Conservation (phyloP, 1,140 invertebrate species). For the Cheumatopsyche charites region DNA sequence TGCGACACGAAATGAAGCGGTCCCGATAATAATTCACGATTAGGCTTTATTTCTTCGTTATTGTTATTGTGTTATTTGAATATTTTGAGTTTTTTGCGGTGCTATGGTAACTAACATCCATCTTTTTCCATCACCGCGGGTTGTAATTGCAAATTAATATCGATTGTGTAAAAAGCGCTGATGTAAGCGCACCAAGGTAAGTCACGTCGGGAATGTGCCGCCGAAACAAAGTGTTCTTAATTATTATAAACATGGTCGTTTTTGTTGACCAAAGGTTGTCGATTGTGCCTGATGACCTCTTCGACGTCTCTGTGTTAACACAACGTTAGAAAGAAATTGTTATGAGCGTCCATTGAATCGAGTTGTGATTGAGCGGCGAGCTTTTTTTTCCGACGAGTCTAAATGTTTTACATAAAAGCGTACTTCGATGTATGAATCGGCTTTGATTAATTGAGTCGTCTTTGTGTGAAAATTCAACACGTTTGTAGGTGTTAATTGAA, state of each 20-base stretch:
- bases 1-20: no score
- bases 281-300: not conserved
- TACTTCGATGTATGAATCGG: no score
- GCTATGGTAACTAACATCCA: no score
- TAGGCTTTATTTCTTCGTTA: no score
- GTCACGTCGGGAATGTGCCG: not conserved
- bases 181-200: constrained; percentile 7
- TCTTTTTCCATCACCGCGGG: not conserved
- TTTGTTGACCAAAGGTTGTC: not conserved
- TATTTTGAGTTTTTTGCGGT: no score
- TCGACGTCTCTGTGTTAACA: not conserved
- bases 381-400: no score
- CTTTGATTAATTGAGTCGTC: no score
- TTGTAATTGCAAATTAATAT: constrained; percentile 33
- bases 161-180: constrained; percentile 33
- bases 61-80: no score
- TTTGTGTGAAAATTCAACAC: no score
- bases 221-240: constrained; percentile 23
- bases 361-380: constrained; percentile 7
- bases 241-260: constrained; percentile 5
- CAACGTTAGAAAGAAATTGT: constrained; percentile 1
- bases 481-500: no score
- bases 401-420: no score
- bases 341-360: constrained; percentile 8
- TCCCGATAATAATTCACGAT: no score